A percentile compares a stretch with the other conserved stretches of the same genome.
Conservation (phyloP, 2,888 invertebrate genomes). For the Ormyrus rosae region DNA sequence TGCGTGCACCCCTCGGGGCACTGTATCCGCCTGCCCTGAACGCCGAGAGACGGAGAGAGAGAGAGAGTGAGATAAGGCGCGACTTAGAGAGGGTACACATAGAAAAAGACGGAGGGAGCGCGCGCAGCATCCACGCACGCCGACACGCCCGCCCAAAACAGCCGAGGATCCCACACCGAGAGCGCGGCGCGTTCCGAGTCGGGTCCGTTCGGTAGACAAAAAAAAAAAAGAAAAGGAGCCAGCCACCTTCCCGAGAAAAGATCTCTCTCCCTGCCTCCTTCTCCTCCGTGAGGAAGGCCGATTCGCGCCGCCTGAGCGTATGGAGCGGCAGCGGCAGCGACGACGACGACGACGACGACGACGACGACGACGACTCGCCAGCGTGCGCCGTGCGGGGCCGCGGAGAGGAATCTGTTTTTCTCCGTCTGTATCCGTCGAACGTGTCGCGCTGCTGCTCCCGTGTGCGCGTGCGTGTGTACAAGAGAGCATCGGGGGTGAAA, state of each 20-base stretch:
- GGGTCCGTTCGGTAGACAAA: slow-evolving; percentile 38
- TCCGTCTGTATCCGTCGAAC: neutral
- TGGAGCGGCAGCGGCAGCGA: too few relatives aligned
- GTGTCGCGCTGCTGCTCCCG: neutral
- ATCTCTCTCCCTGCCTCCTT: neutral
- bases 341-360: too few relatives aligned
- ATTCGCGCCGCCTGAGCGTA: too few relatives aligned
- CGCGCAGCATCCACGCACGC: slow-evolving; percentile 53
- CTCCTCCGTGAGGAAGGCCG: neutral
- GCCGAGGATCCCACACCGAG: slow-evolving; percentile 30
- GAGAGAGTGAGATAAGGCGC: neutral
- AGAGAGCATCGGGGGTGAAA: slow-evolving; percentile 46
- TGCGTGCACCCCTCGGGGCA: neutral
- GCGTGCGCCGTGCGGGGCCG: neutral
- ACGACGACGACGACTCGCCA: neutral
- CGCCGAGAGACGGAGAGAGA: neutral
- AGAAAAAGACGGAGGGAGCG: neutral
- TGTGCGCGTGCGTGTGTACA: neutral
- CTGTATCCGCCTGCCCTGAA: too few relatives aligned
- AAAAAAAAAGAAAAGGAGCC: neutral
- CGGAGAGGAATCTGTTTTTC: slow-evolving; percentile 13
- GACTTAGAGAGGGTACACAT: too few relatives aligned
- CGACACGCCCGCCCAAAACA: slow-evolving; percentile 48
- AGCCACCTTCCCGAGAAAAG: neutral
- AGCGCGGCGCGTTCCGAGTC: slow-evolving; percentile 26